Conservation (phyloP, 1,140 invertebrate species). For the Eupristina koningsbergeri region DNA sequence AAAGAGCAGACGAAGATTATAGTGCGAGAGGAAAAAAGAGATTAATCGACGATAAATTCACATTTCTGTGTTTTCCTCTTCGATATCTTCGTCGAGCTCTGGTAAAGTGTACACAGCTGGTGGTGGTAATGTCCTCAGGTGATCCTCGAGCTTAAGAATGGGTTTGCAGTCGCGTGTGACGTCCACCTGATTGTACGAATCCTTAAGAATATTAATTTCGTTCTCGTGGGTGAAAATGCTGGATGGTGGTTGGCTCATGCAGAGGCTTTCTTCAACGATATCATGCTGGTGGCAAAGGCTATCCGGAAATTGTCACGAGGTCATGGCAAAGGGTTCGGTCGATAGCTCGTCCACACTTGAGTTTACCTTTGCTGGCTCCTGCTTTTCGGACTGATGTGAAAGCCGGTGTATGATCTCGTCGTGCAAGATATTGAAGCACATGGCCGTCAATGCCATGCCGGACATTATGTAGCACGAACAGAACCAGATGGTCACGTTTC, state of each 20-base stretch:
- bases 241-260: constrained; percentile 75
- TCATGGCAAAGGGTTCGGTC: constrained; percentile 75
- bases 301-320: constrained; percentile 79
- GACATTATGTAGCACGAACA: constrained; percentile 96
- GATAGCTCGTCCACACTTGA: constrained; percentile 75
- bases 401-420: constrained; percentile 90
- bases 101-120: constrained; percentile 79
- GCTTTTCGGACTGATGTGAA: constrained; percentile 73
- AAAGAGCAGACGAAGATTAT: neutral
- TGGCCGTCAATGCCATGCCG: constrained; percentile 96
- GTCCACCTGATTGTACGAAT: constrained; percentile 71
- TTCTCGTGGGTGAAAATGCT: constrained; percentile 74
- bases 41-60: constrained; percentile 59
- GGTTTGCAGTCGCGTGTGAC: constrained; percentile 70
- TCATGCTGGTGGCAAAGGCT: constrained; percentile 77
- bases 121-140: constrained; percentile 66
- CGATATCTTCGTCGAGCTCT: constrained; percentile 75
- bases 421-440: constrained; percentile 98
- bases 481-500: constrained; percentile 85
- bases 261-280: constrained; percentile 78
- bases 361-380: constrained; percentile 66
- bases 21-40: neutral
- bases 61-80: constrained; percentile 77
- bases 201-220: constrained; percentile 71
- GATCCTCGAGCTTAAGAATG: constrained; percentile 68